A percentile compares a stretch with the other conserved stretches of the same genome.
Evolutionary conservation across 2,888 invertebrate species (phyloP).

Genomic region (Corythucha ciliata): DNA sequence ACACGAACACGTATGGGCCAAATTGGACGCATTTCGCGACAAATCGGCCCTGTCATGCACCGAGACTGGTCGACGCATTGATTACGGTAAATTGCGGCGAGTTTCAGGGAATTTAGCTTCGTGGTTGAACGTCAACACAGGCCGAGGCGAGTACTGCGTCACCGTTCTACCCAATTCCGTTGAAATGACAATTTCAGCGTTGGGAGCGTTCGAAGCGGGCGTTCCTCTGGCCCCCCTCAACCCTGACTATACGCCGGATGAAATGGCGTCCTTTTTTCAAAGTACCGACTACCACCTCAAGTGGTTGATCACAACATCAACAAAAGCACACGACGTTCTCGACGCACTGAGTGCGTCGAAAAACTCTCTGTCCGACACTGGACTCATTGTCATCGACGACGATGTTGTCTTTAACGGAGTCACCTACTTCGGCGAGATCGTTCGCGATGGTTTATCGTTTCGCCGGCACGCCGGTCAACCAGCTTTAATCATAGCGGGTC

Average conservation of each 20-base stretch:
- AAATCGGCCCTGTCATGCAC: too few relatives aligned
- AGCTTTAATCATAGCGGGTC: slow-evolving; percentile 18
- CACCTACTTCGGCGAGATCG: slow-evolving; percentile 23
- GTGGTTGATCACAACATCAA: slow-evolving; percentile 28
- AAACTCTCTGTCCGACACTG: slow-evolving; percentile 17
- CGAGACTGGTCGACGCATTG: too few relatives aligned
- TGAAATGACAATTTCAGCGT: slow-evolving; percentile 57
- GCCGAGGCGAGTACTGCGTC: slow-evolving; percentile 56
- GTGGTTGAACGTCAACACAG: slow-evolving; percentile 39
- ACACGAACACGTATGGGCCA: too few relatives aligned
- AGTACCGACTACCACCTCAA: slow-evolving; percentile 12
- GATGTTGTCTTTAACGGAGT: slow-evolving; percentile 27
- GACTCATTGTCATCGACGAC: slow-evolving; percentile 27
- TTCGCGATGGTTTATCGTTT: slow-evolving; percentile 14
- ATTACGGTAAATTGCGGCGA: too few relatives aligned
- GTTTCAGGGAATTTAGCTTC: slow-evolving; percentile 25
- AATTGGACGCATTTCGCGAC: too few relatives aligned
- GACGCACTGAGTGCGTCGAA: slow-evolving; percentile 24
- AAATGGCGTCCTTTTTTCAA: slow-evolving; percentile 28
- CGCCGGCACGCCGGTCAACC: slow-evolving; percentile 16
- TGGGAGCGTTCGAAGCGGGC: slow-evolving; percentile 61
- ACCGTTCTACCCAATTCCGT: slow-evolving; percentile 66
- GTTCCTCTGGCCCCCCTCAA: slow-evolving; percentile 62
- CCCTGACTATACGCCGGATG: slow-evolving; percentile 55
- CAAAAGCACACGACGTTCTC: slow-evolving; percentile 25